Base-by-base conservation (phyloP, 2,888 invertebrate species). In the Cryptophagus acutangulus region DNA sequence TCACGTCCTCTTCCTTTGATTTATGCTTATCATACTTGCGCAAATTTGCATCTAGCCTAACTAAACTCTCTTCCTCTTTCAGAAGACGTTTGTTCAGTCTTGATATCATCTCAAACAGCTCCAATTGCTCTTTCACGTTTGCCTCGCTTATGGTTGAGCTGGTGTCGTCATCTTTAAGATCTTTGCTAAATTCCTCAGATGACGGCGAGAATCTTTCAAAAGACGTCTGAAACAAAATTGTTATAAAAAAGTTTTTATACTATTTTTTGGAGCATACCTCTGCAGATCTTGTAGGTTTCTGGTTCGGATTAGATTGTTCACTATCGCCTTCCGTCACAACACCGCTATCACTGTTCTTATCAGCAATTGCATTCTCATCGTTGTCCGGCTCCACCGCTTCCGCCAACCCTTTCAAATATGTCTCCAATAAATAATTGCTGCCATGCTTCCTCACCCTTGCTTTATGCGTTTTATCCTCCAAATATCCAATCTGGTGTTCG, bases 391-490 rank as follows among this genome's bases (percentile, higher is more conserved):
- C 70, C 3, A 65, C 65, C n/a, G 69, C 70, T 53, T 73, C 74
- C 18, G 74, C 69, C 17, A 74, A 55, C n/a, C 75, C 75, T 52
- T 74, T 75, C 29, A 87, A 73, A 62, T 87, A 87, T 1, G 87
- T 82, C 65, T 87, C 85, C 10, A 87, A 71, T 33, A 87, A 74
- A 63, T 87, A 87, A 67, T 87, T 87, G 46, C 84, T 84, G 12
- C 87, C 87, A 59, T 85, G 78, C 57, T 84, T 82, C 49, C 82
- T 77, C 68, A 84, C 81, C 33, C 86, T 72, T 30, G 75, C 78
- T 49, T 79, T 78, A 66, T 87, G 87, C 17, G 84, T 82, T 60
- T 84, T 82, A 59, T 84, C 83, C 71, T 87, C 87, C 54, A 86
- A 76, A 58, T 78, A 78, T 48, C 84, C 83, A 54, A 90, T 89